Evolutionary conservation across 2,888 invertebrate species (phyloP), one percentile per base, ranked within the genome.

Genomic region (Leptopilina myrica): DNA sequence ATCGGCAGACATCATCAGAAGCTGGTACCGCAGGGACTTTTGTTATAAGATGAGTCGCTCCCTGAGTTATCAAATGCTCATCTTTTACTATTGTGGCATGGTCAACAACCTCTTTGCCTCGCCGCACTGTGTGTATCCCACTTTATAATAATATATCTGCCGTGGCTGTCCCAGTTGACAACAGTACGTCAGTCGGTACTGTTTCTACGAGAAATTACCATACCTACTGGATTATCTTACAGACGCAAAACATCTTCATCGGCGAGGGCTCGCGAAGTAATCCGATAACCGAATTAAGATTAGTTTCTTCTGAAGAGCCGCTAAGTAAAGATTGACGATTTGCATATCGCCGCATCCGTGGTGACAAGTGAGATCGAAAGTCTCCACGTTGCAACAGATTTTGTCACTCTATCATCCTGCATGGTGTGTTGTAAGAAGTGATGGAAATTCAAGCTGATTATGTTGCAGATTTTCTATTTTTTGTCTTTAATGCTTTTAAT

Each of bases 221-320:
- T 91, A 91, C 89, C 86, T 82, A 85, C 83, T 87, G 89, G 90
- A 91, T 91, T 90, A 91, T 89, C 90, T 89, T 86, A 87, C 88
- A 84, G 84, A 84, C 87, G 86, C 83, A 88, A 87, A 49, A 49
- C 49, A 49, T 49, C 49, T 49, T 12, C 49, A 49, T 49, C 12
- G 85, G 86, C 83, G 88, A 87, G 81, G 81, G 77, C 83, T 84
- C 86, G 79, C 83, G 85, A 86, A 87, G 88, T 91, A 91, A 91
- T 90, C 89, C 90, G 91, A 91, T 91, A 90, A 91, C 90, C 90
- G 91, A 91, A 90, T 91, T 89, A 89, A 91, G 91, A 91, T 91
- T 89, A 91, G 87, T 86, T 79, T 86, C 89, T 89, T 89, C 88
- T 89, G 89, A 90, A 87, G 89, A 88, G 87, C 90, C 89, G 89